Evolutionary conservation across 2,797 vertebrate species (phyloP), one percentile per base, ranked within the genome.

Genomic region (Pempheris klunzingeri): DNA sequence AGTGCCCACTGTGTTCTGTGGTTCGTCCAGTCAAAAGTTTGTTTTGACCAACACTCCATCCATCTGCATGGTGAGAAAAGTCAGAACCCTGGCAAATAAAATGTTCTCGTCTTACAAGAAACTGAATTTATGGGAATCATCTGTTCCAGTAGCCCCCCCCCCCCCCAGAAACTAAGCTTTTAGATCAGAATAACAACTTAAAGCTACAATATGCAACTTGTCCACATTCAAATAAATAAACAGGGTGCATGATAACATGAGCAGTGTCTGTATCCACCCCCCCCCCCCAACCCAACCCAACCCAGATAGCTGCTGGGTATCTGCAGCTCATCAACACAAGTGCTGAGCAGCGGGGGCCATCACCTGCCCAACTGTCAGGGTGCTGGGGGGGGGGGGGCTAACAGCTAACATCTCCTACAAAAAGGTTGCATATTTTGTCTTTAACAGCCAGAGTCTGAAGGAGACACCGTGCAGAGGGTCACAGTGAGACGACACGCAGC

Each of bases 201-300:
- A 75, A 88, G 71, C 71, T 63, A 73, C 43, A 77, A 64, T 76
- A 71, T 81, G 74, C 78, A 70, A 74, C 70, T 46, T 80, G 26
- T 59, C 69, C 65, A 84, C 76, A 61, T 52, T 85, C 47, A 71
- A 71, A 82, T 82, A 78, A 83, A 86, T 67, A 50, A 80, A 50
- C 43, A 58, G 28, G 34, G 71, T 61, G 68, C 69, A 59, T 69
- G 64, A 54, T 3, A 50, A 55, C 13, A 39, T 39, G 1, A 49
- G 26, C 61, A 46, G 34, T 24, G 36, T 71, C 17, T 54, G 68
- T n/a, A 15, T 55, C 46, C 44, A 32, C 24, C 38, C 13, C 34
- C 1, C 3, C 44, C 30, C 58, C 30, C 30, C 30, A 6, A 32
- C 30, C 6, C n/a, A n/a, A n/a, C n/a, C n/a, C n/a, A n/a, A n/a